A percentile compares a stretch with the other conserved stretches of the same genome.
phyloP scores from a whole-genome alignment of 2,888 invertebrate species.

The Leptopilina syphax region DNA sequence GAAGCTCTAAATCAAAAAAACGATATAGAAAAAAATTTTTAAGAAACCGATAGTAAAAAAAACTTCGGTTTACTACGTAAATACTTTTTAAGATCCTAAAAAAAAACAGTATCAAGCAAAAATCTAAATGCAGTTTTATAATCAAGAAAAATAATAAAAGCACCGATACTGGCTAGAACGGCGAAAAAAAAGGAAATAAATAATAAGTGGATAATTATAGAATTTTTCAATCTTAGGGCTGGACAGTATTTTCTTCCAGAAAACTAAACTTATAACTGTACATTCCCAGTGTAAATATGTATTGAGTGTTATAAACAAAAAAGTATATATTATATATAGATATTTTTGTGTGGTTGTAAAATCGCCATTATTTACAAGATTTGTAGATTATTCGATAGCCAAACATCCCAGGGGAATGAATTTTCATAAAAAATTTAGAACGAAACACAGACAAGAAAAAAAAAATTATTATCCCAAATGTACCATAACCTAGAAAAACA shows the following conservation, averaged over 20 bases:
- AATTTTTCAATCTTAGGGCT: conserved; percentile 54
- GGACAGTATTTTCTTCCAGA: conserved; percentile 68
- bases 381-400: conserved; percentile 10
- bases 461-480: conserved; percentile 6
- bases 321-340: conserved; percentile 53
- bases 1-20: conserved; percentile 69
- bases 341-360: conserved; percentile 64
- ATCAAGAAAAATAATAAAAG: conserved; percentile 21
- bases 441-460: neutral
- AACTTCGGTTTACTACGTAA: conserved; percentile 44
- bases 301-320: conserved; percentile 22
- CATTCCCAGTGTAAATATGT: conserved; percentile 56
- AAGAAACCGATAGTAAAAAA: conserved; percentile 1
- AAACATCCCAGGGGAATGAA: conserved; percentile 4
- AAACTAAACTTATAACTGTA: conserved; percentile 52
- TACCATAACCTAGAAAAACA: conserved; percentile 58
- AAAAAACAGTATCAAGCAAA: conserved; percentile 57
- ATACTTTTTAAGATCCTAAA: conserved; percentile 47
- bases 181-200: neutral
- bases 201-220: neutral
- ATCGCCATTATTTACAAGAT: conserved; percentile 52
- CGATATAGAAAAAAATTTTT: conserved; percentile 48
- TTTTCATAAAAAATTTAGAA: conserved; percentile 29
- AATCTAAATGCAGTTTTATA: conserved; percentile 30
- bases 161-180: conserved; percentile 21